Conservation (phyloP, 92 coral and sea anemone species). For the Siderastrea radians region DNA sequence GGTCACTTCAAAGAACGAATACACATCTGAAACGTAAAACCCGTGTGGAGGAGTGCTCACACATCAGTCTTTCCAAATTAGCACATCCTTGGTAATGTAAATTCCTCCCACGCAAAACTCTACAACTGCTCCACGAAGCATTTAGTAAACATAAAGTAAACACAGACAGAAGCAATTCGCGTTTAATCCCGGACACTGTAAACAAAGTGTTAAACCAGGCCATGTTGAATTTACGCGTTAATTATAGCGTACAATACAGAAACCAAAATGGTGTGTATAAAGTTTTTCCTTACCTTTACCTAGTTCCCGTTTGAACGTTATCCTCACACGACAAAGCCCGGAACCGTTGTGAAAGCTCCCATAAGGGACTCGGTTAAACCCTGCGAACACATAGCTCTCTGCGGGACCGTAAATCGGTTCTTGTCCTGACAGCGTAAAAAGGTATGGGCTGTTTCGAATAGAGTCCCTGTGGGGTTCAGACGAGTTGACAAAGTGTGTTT, state of each 20-base stretch:
- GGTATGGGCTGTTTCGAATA: constrained; percentile 45
- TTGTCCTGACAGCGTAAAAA: constrained; percentile 89
- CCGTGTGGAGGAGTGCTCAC: constrained; percentile 28
- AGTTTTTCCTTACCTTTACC: constrained; percentile 48
- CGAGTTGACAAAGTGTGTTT: constrained; percentile 39
- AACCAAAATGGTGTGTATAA: background rate
- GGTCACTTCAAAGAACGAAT: background rate
- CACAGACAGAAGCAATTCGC: constrained; percentile 23
- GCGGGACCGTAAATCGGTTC: constrained; percentile 76
- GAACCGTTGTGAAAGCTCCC: constrained; percentile 86
- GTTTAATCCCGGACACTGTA: constrained; percentile 26
- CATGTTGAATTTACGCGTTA: background rate
- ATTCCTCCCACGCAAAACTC: constrained; percentile 27
- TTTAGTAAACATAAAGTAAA: constrained; percentile 38
- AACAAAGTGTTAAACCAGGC: background rate
- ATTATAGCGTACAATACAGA: background rate
- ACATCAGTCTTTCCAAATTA: constrained; percentile 41
- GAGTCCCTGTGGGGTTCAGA: background rate
- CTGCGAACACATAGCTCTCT: constrained; percentile 81
- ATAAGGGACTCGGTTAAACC: constrained; percentile 88
- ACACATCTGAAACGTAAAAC: background rate
- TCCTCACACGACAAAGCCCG: constrained; percentile 87
- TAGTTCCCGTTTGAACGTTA: constrained; percentile 73
- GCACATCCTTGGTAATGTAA: constrained; percentile 44
- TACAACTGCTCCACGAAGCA: constrained; percentile 4